Evolutionary conservation across 2,113 vertebrate species (phyloP).

Genomic region (Elephas maximus): DNA sequence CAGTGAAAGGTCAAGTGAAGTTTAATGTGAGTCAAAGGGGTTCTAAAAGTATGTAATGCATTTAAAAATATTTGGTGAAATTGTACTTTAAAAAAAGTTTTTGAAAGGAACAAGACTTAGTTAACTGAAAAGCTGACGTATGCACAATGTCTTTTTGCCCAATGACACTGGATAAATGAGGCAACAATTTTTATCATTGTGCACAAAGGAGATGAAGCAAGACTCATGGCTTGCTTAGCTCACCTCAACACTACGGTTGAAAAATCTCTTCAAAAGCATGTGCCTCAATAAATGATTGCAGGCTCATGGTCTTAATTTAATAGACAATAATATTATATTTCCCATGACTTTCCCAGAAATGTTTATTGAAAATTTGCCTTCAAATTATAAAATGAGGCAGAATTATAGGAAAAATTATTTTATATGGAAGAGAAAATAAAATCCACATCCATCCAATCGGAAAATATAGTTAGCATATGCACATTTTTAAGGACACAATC

Average conservation of each 20-base stretch:
- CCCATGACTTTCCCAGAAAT: background rate
- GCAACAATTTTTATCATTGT: background rate
- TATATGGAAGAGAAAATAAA: background rate
- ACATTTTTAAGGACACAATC: background rate
- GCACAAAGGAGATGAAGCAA: background rate
- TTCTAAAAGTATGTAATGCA: conserved; percentile 43
- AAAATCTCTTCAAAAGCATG: background rate
- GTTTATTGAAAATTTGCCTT: background rate
- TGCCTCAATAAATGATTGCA: background rate
- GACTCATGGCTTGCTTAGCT: background rate
- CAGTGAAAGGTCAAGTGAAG: conserved; percentile 70
- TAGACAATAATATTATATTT: background rate
- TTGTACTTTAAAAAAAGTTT: conserved; percentile 31
- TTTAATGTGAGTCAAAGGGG: conserved; percentile 39
- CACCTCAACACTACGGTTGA: background rate
- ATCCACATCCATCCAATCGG: background rate
- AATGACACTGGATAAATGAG: background rate
- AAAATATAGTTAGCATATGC: background rate
- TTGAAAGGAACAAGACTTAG: conserved; percentile 7
- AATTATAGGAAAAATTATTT: background rate
- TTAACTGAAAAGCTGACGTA: conserved; percentile 43
- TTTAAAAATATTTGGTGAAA: conserved; percentile 64
- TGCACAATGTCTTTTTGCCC: background rate
- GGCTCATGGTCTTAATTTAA: background rate
- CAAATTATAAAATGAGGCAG: background rate